Evolutionary conservation across 2,797 vertebrate genomes (phyloP), one percentile per base, ranked within the genome.

Genomic region (Gadopsis bispinosus): DNA sequence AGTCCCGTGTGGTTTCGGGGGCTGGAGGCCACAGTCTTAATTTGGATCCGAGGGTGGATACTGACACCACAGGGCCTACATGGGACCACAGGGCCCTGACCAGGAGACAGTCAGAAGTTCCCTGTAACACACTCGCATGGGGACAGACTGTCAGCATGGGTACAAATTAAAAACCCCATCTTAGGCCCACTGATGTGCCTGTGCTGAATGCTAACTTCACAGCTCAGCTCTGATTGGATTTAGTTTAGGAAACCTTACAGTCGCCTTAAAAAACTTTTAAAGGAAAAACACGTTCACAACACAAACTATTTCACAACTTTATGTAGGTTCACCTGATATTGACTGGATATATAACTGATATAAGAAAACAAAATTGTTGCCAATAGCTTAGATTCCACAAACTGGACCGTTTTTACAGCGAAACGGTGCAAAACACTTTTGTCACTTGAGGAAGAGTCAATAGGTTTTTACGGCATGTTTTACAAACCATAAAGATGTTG

Each of bases 41-140:
- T 85, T 89, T 92, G 88, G 88, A 89, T 62, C 80, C 22, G 77
- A 88, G 84, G 87, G 85, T 73, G 90, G 90, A 87, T 77, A 13
- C 83, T 82, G 75, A 84, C 75, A 88, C 93, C 89, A 83, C 90
- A 91, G 14, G 77, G 50, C 50, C 50, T 22, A 11, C 50, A 12
- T 11, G 74, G 75, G 71, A 79, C 77, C 74, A 50, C 62, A 65
- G 10, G 0, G 51, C 62, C 69, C 62, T 20, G 48, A 70, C 69
- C 69, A 65, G 83, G 39, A 67, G 73, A 61, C 78, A 73, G 11
- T 75, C 81, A 69, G 73, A 70, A 76, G 45, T 56, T 88, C 83
- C 64, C 74, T 80, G 48, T 63, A 69, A 67, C 12, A 2, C 51
- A 37, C 68, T n/a, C 77, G 66, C 31, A 54, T 4, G 33, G 33